phyloP scores from a whole-genome alignment of 2,113 vertebrate species.

The Alouatta palliata region DNA sequence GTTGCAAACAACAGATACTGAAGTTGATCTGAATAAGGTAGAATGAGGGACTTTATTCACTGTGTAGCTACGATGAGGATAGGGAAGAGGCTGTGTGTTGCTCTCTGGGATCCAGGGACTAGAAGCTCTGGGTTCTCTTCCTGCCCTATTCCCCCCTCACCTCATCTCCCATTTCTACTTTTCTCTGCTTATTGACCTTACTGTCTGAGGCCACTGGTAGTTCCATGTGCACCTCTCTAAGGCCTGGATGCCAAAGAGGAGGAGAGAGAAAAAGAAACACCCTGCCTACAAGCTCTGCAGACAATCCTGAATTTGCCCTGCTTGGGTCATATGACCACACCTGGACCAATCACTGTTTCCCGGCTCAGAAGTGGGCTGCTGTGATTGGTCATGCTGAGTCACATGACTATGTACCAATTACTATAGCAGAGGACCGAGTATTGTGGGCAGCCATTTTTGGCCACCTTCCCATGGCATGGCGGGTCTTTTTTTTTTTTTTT shows the following conservation, averaged over 20 bases:
- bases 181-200: background rate
- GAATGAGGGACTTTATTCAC: background rate
- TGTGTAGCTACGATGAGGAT: background rate
- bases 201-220: background rate
- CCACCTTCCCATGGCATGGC: too few species aligned
- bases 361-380: background rate
- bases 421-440: background rate
- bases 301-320: background rate
- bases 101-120: background rate
- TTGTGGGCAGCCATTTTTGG: background rate
- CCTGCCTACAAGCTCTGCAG: background rate
- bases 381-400: background rate
- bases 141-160: too few species aligned
- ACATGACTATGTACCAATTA: background rate
- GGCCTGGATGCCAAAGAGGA: background rate
- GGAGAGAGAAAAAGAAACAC: background rate
- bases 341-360: background rate
- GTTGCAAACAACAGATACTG: background rate
- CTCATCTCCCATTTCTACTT: background rate
- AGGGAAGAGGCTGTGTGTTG: background rate
- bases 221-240: background rate
- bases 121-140: background rate
- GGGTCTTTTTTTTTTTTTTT: too few species aligned
- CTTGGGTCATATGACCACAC: background rate
- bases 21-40: background rate